These are phyloP conservation scores for Rallus crepitans DNA, from an alignment of 2,797 vertebrate species.

Conservation along the genomic window DNA sequence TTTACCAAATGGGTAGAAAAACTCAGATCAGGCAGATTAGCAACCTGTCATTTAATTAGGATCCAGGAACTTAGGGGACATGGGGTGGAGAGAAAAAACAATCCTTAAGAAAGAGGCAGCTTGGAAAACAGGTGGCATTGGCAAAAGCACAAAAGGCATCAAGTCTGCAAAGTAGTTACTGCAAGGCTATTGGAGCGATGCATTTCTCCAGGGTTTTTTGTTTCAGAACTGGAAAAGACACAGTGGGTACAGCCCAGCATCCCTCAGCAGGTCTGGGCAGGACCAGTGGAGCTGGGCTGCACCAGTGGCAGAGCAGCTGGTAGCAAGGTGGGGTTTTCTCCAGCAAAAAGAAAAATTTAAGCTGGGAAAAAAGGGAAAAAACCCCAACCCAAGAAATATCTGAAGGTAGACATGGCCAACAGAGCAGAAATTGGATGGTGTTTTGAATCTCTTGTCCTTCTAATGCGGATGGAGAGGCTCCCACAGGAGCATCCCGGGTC, in stretches of 20 bases:
- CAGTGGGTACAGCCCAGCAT: rapidly evolving
- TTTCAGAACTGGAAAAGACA: neutral
- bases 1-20: neutral
- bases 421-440: neutral
- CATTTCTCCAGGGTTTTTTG: neutral
- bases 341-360: neutral
- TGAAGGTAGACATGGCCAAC: neutral
- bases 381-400: no score
- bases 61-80: neutral
- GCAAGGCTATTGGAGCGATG: neutral
- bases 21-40: neutral
- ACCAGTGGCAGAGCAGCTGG: rapidly evolving
- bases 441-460: neutral
- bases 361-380: no score
- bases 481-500: neutral
- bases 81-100: neutral
- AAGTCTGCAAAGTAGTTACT: neutral
- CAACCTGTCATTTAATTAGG: neutral
- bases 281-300: neutral
- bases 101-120: neutral
- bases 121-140: neutral
- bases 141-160: neutral
- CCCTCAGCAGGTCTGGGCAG: neutral
- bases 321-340: neutral
- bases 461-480: rapidly evolving